Evolutionary conservation across 1,140 invertebrate genomes (phyloP), one percentile per base, ranked within the genome.

Genomic region (Drosophila navojoa): DNA sequence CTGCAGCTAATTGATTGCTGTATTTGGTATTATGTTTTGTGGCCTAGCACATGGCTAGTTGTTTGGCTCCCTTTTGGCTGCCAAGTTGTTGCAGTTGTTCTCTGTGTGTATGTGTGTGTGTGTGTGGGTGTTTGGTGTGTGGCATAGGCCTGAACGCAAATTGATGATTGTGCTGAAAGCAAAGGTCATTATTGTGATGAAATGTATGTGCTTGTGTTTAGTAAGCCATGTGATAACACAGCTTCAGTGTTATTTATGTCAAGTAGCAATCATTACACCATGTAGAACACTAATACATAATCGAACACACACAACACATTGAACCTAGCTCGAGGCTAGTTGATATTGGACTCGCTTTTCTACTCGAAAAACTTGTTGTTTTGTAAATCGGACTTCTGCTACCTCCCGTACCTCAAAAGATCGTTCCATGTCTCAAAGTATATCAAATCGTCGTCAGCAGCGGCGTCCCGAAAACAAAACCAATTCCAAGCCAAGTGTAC

Each of bases 1-100:
- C 29, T 63, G 44, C 44, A 71, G 64, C 84, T 86, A 82, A 86
- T 86, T 86, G 84, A 86, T 64, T 22, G 19, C 78, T 86, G 66
- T 6, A 27, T 52, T 57, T 15, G 50, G 47, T 13, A 4, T 7
- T 75, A 25, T 66, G 69, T 73, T 71, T 84, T 82, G 75, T 71
- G 76, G 72, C 45, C 52, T 42, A 32, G 47, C 73, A 74, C 60
- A 79, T 72, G 77, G 79, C 70, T 50, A 60, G 35, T 11, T 6
- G 9, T 6, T 13, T 70, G 80, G 82, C 82, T 86, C 82, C 82
- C 71, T 77, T 77, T 58, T 82, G 82, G 82, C 82, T 86, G 84
- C 79, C 79, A 74, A 69, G 77, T 75, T 76, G 35, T 71, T 76
- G 35, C 16, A 16, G 38, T 62, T 54, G 40, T 62, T 62, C 59